Base-by-base conservation (phyloP, 2,797 vertebrate species). In the Yasuhikotakia modesta region DNA sequence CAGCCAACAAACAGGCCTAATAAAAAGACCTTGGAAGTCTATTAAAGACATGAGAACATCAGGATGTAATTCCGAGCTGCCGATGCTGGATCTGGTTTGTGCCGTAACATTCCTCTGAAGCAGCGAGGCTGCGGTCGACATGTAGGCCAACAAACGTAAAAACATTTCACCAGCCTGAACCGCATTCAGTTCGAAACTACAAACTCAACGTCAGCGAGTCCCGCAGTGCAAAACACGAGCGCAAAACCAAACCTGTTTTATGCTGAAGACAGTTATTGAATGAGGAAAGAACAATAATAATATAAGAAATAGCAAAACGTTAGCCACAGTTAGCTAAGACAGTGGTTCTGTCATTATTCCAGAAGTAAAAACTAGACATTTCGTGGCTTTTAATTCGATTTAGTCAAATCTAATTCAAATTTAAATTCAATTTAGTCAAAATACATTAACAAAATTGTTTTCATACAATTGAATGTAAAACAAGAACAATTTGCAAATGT, bases 11-110 rank as follows among this genome's bases (percentile, higher is more conserved):
- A 75, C 76, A 65, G 67, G 65, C 73, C 58, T 70, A 83, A 81
- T 81, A 78, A 81, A 76, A 82, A 64, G 50, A 70, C 70, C 67
- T 64, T 76, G 79, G 71, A 79, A 80, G 73, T 81, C 74, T 79
- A 76, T 77, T 81, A 81, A 70, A 81, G 61, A 60, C 68, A 78
- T 21, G 32, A 64, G 61, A 78, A 58, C 76, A 65, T 61, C 53
- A 61, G 68, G 57, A 79, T 61, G 52, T 52, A 32, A 76, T 64
- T 14, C 55, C 24, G 5, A 55, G 69, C 81, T 77, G 46, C 78
- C 45, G 52, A 58, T 46, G 30, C 10, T 66, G 53, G 53, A 67
- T 48, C 57, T 72, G 73, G 48, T 60, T 61, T 52, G 24, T 58
- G 43, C 32, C 72, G 52, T 57, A 71, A 45, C 35, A 24, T 16